Evolutionary conservation across 2,113 vertebrate species (phyloP).

Genomic region (Ascaphus truei): DNA sequence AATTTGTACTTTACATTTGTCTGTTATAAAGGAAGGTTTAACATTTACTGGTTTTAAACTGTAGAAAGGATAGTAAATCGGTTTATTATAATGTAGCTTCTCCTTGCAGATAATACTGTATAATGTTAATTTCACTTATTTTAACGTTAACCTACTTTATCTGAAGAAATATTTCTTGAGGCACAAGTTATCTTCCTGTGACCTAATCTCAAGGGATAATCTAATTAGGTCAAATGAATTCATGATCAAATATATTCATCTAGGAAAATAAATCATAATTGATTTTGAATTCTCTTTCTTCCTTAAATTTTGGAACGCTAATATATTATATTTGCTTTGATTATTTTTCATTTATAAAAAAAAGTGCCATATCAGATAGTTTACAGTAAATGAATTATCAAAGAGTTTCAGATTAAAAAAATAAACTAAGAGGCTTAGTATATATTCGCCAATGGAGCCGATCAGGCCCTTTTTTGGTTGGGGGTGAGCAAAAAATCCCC

Average conservation of each 20-base stretch:
- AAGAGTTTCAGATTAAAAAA: not conserved
- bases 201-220: constrained; percentile 24
- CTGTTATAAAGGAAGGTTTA: not conserved
- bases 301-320: not conserved
- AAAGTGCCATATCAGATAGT: not conserved
- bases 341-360: not conserved
- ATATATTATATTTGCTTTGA: constrained; percentile 13
- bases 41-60: not conserved
- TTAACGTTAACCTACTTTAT: constrained; percentile 19
- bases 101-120: constrained; percentile 2
- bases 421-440: too few species aligned
- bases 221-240: constrained; percentile 34
- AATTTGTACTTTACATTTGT: not conserved
- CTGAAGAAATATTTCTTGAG: constrained; percentile 11
- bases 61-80: too few species aligned
- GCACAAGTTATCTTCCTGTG: constrained; percentile 11
- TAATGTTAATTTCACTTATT: constrained; percentile 18
- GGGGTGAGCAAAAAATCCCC: too few species aligned
- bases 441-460: too few species aligned
- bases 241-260: constrained; percentile 27
- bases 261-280: constrained; percentile 31
- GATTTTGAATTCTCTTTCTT: constrained; percentile 24
- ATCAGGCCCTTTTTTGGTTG: too few species aligned
- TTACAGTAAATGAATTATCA: not conserved
- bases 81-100: not conserved